Evolutionary conservation across 2,113 vertebrate genomes (phyloP).

Genomic region (Myxocyprinus asiaticus): DNA sequence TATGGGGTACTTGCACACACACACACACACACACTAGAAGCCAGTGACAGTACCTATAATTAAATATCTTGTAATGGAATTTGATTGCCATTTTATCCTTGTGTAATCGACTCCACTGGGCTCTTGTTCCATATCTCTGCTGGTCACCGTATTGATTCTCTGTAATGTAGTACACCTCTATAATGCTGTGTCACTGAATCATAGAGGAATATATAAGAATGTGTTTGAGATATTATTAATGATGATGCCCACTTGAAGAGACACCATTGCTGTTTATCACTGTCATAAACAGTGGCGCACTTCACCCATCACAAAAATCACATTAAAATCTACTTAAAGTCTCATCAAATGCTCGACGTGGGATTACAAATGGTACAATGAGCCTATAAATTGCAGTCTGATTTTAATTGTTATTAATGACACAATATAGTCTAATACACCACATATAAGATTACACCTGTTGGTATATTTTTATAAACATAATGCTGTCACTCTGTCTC

Average conservation of each 20-base stretch:
- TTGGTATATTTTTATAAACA: no score
- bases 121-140: background rate
- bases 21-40: background rate
- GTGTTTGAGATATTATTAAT: background rate
- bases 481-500: no score
- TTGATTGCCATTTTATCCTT: conserved; percentile 18
- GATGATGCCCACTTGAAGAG: background rate
- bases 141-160: conserved; percentile 9
- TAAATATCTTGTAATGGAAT: conserved; percentile 2
- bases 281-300: background rate
- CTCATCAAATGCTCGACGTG: background rate
- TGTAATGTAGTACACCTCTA: background rate
- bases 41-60: background rate
- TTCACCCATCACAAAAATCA: background rate
- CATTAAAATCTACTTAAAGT: conserved; percentile 8
- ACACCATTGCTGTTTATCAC: background rate
- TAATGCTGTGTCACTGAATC: background rate
- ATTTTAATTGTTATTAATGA: conserved; percentile 8
- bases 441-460: no score
- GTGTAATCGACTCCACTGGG: conserved; percentile 2
- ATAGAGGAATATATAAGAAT: background rate
- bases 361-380: background rate
- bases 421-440: background rate
- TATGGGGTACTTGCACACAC: conserved; percentile 84
- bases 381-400: background rate